These are phyloP conservation scores for Microcebus ravelobensis DNA, from an alignment of 2,113 vertebrate genomes.

Conservation along the genomic window DNA sequence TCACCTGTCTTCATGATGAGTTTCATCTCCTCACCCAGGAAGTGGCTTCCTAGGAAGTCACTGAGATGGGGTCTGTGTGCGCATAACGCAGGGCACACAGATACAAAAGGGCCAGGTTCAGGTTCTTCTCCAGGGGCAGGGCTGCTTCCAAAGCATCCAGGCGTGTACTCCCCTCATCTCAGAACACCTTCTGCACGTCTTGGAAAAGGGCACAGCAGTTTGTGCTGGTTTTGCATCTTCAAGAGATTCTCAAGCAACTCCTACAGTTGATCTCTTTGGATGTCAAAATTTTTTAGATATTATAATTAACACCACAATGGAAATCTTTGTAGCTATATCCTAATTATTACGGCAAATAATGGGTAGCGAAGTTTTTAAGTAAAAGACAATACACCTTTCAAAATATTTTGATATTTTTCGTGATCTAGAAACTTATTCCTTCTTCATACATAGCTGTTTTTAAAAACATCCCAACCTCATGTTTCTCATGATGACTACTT, in stretches of 20 bases:
- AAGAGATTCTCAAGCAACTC: neutral
- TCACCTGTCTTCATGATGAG: constrained; percentile 72
- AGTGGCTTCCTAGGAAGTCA: constrained; percentile 74
- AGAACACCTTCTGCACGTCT: neutral
- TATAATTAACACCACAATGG: neutral
- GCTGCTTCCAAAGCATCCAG: constrained; percentile 67
- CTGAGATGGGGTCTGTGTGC: constrained; percentile 60
- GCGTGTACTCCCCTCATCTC: constrained; percentile 73
- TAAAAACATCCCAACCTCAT: neutral
- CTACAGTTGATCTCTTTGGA: neutral
- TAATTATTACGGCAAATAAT: constrained; percentile 34
- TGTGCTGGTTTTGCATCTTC: neutral
- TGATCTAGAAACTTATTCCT: neutral
- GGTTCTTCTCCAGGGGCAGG: constrained; percentile 69
- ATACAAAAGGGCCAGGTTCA: constrained; percentile 75
- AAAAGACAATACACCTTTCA: neutral
- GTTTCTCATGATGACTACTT: neutral
- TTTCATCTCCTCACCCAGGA: constrained; percentile 69
- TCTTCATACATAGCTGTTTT: neutral
- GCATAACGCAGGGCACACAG: constrained; percentile 67
- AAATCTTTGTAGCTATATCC: neutral
- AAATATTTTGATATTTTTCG: constrained; percentile 51
- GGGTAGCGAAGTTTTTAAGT: neutral
- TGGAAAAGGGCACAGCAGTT: neutral
- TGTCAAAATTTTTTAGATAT: neutral